These are phyloP conservation scores for Sebastes hopkinsi DNA, from an alignment of 2,797 vertebrate species.

Conservation along the genomic window DNA sequence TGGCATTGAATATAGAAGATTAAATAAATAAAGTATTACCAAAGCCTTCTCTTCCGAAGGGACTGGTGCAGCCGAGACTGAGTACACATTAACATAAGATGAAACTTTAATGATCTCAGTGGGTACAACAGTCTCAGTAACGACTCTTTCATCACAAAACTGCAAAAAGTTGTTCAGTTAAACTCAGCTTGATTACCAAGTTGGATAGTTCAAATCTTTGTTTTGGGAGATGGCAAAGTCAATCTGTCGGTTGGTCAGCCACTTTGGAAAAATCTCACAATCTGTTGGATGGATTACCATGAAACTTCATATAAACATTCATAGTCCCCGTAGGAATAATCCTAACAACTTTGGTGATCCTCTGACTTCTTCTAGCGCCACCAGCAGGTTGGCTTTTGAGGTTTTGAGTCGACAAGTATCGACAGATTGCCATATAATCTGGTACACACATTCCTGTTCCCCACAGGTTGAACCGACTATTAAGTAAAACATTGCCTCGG, in stretches of 20 bases:
- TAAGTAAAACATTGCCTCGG: background rate
- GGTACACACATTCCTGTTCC: background rate
- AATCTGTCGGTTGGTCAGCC: too few species aligned
- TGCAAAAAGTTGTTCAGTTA: background rate
- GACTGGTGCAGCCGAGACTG: background rate
- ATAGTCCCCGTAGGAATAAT: background rate
- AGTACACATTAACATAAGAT: conserved; percentile 23
- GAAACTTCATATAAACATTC: background rate
- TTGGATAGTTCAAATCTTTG: background rate
- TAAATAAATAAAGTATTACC: conserved; percentile 42
- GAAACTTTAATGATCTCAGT: conserved; percentile 20
- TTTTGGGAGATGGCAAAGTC: background rate
- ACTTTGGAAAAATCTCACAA: background rate
- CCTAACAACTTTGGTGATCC: background rate
- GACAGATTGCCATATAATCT: too few species aligned
- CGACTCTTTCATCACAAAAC: background rate
- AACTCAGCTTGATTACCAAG: background rate
- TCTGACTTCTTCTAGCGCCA: background rate
- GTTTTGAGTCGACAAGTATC: background rate
- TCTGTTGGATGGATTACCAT: background rate
- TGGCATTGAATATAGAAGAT: conserved; percentile 31
- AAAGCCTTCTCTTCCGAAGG: conserved; percentile 14
- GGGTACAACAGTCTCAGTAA: background rate
- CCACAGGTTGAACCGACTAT: background rate
- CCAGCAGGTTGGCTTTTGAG: background rate